A percentile compares a stretch with the other conserved stretches of the same genome.
These are phyloP conservation scores for Drosophila mettleri DNA, from an alignment of 2,888 invertebrate species.

Conservation along the genomic window DNA sequence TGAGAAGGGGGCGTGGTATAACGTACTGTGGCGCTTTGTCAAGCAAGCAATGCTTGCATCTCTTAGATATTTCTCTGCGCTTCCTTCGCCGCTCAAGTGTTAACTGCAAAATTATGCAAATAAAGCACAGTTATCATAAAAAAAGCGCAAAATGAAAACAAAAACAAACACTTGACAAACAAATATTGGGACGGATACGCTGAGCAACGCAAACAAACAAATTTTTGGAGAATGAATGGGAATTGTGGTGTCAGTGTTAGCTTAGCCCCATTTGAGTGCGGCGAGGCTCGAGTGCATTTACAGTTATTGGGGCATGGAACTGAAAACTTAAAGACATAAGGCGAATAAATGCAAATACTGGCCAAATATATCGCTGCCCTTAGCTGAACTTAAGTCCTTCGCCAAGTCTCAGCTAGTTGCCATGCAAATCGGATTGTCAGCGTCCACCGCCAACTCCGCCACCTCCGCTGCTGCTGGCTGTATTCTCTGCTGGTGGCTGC, in stretches of 20 bases:
- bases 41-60: conserved; percentile 52
- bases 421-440: conserved; percentile 60
- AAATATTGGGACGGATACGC: conserved; percentile 41
- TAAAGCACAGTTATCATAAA: conserved; percentile 52
- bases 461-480: conserved; percentile 1
- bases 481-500: conserved; percentile 8
- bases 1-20: conserved; percentile 9
- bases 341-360: conserved; percentile 71
- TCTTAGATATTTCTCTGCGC: conserved; percentile 42
- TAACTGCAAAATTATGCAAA: conserved; percentile 65
- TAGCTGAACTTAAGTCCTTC: conserved; percentile 39
- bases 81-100: conserved; percentile 46
- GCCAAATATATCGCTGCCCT: conserved; percentile 67
- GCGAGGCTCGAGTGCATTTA: conserved; percentile 33
- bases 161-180: conserved; percentile 41
- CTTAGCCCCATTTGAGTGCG: conserved; percentile 36
- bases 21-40: conserved; percentile 14
- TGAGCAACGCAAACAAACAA: conserved; percentile 49
- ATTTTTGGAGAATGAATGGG: conserved; percentile 34
- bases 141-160: conserved; percentile 1
- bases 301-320: conserved; percentile 33
- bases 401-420: conserved; percentile 32
- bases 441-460: not conserved
- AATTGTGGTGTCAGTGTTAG: conserved; percentile 40
- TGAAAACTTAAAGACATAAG: conserved; percentile 68